Percentiles rank a stretch among this genome's conserved stretches.
Conservation (phyloP, 2,797 vertebrate species). For the Eulemur mongoz region DNA sequence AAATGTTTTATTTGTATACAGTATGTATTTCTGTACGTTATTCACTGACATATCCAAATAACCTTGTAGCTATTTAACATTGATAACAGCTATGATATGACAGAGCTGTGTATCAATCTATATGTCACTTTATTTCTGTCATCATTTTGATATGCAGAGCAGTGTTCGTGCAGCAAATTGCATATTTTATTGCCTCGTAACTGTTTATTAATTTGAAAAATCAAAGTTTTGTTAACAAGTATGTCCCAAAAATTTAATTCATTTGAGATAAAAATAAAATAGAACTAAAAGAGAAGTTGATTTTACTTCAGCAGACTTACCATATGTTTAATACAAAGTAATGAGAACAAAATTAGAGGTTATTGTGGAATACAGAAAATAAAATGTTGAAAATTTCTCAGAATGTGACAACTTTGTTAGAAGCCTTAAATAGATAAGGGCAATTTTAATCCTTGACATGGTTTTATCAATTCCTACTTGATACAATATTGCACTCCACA, state of each 20-base stretch:
- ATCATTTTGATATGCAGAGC: neutral
- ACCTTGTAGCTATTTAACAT: neutral
- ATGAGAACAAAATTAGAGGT: neutral
- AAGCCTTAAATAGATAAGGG: neutral
- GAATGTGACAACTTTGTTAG: neutral
- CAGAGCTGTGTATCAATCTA: neutral
- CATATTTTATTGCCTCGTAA: slow-evolving; percentile 7
- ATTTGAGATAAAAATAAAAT: slow-evolving; percentile 25
- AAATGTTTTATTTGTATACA: neutral
- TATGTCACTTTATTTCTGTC: neutral
- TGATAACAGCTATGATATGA: neutral
- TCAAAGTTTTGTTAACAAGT: neutral
- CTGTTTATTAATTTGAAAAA: slow-evolving; percentile 42
- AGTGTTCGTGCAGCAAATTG: neutral
- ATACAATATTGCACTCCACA: neutral
- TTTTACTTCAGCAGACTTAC: neutral
- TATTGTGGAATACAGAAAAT: neutral
- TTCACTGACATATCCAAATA: neutral
- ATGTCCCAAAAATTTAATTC: neutral
- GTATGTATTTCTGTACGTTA: neutral
- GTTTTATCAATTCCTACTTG: neutral
- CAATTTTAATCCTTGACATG: neutral
- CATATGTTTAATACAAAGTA: neutral
- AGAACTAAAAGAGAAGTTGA: neutral
- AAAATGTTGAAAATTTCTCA: neutral